A percentile compares a stretch with the other conserved stretches of the same genome.
These are phyloP conservation scores for Tachyglossus aculeatus DNA, from an alignment of 2,797 vertebrate genomes.

Conservation along the genomic window DNA sequence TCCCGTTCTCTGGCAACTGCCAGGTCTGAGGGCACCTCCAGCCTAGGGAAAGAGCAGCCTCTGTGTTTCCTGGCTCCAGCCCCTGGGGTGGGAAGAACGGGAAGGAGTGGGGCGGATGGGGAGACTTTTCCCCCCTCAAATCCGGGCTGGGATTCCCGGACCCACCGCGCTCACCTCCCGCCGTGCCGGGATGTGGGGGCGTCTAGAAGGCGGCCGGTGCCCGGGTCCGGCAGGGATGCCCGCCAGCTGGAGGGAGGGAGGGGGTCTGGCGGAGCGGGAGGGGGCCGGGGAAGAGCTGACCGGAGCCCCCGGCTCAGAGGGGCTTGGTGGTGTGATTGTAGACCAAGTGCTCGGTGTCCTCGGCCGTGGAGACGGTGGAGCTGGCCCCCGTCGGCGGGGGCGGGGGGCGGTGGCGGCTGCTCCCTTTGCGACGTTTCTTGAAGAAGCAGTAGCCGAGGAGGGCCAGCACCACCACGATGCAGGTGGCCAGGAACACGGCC, in stretches of 20 bases:
- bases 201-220: too few relatives aligned
- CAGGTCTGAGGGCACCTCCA: too few relatives aligned
- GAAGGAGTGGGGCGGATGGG: too few relatives aligned
- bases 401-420: constrained; percentile 62
- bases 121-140: too few relatives aligned
- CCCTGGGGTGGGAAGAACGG: too few relatives aligned
- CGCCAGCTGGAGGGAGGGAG: background rate
- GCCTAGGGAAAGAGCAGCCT: too few relatives aligned
- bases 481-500: constrained; percentile 77
- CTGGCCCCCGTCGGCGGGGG: constrained; percentile 77
- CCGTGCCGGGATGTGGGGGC: too few relatives aligned
- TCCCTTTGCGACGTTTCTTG: constrained; percentile 75
- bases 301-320: constrained; percentile 75
- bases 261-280: background rate
- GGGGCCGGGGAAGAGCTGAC: background rate
- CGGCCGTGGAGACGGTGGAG: constrained; percentile 71
- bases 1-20: too few relatives aligned
- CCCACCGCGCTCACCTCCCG: too few relatives aligned
- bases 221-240: too few relatives aligned
- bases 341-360: constrained; percentile 87
- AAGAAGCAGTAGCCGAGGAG: constrained; percentile 84
- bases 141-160: too few relatives aligned
- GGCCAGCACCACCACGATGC: constrained; percentile 79
- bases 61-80: too few relatives aligned
- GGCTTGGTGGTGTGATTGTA: constrained; percentile 91